Percentiles rank a stretch among this genome's conserved stretches.
phyloP scores from a whole-genome alignment of 1,140 invertebrate species.

The Saxidomus purpurata region DNA sequence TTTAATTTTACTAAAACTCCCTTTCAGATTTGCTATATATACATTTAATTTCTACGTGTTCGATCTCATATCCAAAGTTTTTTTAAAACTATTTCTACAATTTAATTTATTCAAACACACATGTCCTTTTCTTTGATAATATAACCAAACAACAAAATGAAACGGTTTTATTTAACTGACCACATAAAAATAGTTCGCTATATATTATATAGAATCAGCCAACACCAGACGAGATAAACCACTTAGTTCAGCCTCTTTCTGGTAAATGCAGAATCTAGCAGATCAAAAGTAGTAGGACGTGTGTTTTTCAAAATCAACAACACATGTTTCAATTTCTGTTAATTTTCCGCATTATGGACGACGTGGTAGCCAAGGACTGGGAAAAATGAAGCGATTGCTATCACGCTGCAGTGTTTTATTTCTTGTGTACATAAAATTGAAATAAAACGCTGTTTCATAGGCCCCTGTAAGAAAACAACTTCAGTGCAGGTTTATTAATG shows the following conservation, averaged over 20 bases:
- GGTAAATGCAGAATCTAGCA: not conserved
- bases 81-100: no score
- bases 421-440: not conserved
- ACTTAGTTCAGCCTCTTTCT: not conserved
- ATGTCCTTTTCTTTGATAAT: no score
- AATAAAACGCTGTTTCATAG: not conserved
- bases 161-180: no score
- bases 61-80: no score
- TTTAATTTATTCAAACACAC: no score
- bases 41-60: not conserved
- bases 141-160: no score
- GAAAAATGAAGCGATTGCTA: not conserved
- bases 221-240: no score
- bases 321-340: constrained; percentile 39
- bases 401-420: not conserved
- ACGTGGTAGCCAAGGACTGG: not conserved
- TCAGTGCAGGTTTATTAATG: no score
- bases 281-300: not conserved
- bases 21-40: not conserved
- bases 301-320: constrained; percentile 42
- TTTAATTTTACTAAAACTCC: no score
- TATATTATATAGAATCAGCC: no score
- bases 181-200: no score
- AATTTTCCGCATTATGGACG: not conserved
- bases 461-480: no score